Base-by-base conservation (phyloP, 2,113 vertebrate genomes). In the Tetrao urogallus region DNA sequence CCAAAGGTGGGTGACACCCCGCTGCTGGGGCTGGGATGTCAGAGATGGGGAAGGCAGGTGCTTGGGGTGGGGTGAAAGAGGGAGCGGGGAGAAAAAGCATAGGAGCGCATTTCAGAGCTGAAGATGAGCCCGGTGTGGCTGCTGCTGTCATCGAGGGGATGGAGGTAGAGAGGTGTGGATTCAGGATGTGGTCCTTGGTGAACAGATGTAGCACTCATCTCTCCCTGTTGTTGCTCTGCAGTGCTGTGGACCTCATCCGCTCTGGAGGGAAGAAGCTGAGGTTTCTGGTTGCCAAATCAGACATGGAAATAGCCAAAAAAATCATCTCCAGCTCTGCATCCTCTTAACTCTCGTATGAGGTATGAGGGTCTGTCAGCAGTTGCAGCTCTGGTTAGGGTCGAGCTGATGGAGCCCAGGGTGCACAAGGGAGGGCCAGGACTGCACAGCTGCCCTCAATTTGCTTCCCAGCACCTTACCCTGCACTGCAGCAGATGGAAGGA, bases 201-300 rank as follows among this genome's bases (percentile, higher is more conserved):
- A 17, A 18, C 28, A 32, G 54, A 18, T 7, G 25, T 61, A 64
- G 40, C 27, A 32, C 40, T 92, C 82, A 94, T 50, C 52, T 16
- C 17, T n/a, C 34, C 67, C 25, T 73, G 20, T 47, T 27, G 81
- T 90, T 48, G 17, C 32, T 76, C 82, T 72, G 32, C 98, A 99
- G 99, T 19, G 99, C 99, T 0, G 99, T 99, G 94, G 99, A 99
- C 54, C 98, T 99, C 96, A 99, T 99, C 95, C 98, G 99, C 57
- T 98, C 98, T 0, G 99, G 99, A 15, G 99, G 99, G 12, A 98
- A 98, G 83, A 98, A 98, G 83, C 98, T 99, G 78, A 97, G 98
- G 32, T 99, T 99, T 92, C 98, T 99, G 66, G 98, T 99, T 21
- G 99, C 99, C 96, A 99, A 99, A 95, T 99, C 99, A 0, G 98